Percentiles rank a stretch among this genome's conserved stretches.
Evolutionary conservation across 2,797 vertebrate species (phyloP).

Genomic region (Sebastes matsubarae): DNA sequence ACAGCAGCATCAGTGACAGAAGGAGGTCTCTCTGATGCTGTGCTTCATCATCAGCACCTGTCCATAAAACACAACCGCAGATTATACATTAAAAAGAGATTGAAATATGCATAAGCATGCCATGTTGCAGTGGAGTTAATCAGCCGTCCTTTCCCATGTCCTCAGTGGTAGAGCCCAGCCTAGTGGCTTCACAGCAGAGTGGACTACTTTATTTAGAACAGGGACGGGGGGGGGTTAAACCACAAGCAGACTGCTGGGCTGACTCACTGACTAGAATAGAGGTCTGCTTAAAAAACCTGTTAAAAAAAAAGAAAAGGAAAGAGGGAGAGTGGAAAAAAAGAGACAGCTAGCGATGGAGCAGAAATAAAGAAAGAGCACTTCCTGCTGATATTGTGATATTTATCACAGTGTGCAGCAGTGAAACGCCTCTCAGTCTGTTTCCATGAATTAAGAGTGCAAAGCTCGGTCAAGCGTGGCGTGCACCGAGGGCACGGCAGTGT

Average conservation of each 20-base stretch:
- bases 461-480: constrained; percentile 4
- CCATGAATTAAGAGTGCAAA: constrained; percentile 6
- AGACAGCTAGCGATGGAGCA: neutral
- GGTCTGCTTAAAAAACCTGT: constrained; percentile 36
- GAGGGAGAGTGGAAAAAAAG: constrained; percentile 28
- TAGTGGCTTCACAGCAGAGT: constrained; percentile 55
- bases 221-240: constrained; percentile 45
- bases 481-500: neutral
- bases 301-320: neutral
- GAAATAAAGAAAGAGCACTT: constrained; percentile 1
- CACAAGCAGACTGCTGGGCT: constrained; percentile 70
- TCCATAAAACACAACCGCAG: neutral
- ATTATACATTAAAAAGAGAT: neutral
- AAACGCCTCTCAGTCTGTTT: neutral
- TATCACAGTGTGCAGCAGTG: neutral
- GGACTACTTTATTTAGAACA: constrained; percentile 71
- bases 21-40: neutral
- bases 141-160: constrained; percentile 55
- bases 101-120: neutral
- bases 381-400: neutral
- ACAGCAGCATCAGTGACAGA: neutral
- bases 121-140: neutral
- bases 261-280: constrained; percentile 71
- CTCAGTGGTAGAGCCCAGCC: constrained; percentile 61
- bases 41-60: neutral